These are phyloP conservation scores for Amiota minor DNA, from an alignment of 2,888 invertebrate species.

Conservation along the genomic window DNA sequence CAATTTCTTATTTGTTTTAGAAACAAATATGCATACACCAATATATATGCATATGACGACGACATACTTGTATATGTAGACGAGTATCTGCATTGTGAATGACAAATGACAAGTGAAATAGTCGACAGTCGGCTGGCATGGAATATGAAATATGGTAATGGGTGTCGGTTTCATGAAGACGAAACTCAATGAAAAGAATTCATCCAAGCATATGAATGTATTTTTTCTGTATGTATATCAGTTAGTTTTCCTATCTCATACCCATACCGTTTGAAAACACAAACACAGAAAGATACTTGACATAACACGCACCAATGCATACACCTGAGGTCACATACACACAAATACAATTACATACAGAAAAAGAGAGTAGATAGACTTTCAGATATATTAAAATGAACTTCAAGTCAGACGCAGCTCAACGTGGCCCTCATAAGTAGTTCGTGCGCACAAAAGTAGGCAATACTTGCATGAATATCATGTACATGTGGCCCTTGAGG, in stretches of 20 bases:
- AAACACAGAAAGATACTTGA: conserved; percentile 52
- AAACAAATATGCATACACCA: too few species aligned
- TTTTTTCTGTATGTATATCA: conserved; percentile 33
- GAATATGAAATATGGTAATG: conserved; percentile 61
- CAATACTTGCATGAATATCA: conserved; percentile 37
- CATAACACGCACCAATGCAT: conserved; percentile 12
- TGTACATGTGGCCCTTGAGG: conserved; percentile 1
- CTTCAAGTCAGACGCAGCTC: too few species aligned
- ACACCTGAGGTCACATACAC: background rate
- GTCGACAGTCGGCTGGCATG: conserved; percentile 50
- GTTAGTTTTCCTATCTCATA: background rate
- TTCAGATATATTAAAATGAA: background rate
- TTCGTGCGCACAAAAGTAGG: conserved; percentile 48
- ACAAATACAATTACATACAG: conserved; percentile 1
- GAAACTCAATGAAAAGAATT: too few species aligned
- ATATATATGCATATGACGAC: too few species aligned
- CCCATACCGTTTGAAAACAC: conserved; percentile 36
- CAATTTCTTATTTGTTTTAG: too few species aligned
- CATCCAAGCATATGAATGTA: conserved; percentile 16
- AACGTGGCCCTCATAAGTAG: conserved; percentile 11
- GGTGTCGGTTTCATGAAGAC: conserved; percentile 26
- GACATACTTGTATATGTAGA: conserved; percentile 31
- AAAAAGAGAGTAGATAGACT: conserved; percentile 23
- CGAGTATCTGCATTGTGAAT: conserved; percentile 35
- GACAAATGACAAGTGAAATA: conserved; percentile 55